Evolutionary conservation across 2,113 vertebrate species (phyloP).

Genomic region (Irena cyanogastra): DNA sequence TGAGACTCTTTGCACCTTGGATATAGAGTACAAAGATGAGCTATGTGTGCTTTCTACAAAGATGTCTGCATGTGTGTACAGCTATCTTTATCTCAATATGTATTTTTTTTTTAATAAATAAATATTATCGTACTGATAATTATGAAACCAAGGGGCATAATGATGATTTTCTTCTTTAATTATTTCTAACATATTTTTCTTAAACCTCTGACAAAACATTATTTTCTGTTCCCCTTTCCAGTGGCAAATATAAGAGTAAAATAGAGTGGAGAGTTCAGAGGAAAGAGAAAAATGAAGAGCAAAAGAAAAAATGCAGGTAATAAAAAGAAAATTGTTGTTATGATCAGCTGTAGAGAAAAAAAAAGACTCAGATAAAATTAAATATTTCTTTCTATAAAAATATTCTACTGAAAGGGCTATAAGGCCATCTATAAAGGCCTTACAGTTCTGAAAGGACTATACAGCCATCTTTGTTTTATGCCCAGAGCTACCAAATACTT

Average conservation of each 20-base stretch:
- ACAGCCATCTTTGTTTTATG: neutral
- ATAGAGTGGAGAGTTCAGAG: neutral
- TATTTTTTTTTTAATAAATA: neutral
- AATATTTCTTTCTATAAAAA: neutral
- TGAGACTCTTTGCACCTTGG: neutral
- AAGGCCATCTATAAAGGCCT: neutral
- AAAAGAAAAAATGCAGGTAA: neutral
- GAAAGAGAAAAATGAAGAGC: neutral
- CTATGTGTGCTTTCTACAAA: neutral
- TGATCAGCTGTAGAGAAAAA: neutral
- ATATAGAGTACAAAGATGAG: neutral
- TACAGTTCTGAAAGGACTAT: too few species aligned
- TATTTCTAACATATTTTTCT: neutral
- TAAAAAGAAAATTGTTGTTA: neutral
- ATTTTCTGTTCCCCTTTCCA: neutral
- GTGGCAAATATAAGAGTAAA: neutral
- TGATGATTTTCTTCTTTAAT: neutral
- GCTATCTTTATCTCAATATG: neutral
- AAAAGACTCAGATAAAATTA: fast-evolving
- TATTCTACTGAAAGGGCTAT: neutral
- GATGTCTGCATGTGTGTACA: fast-evolving
- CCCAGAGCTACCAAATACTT: neutral
- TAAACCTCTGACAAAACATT: neutral
- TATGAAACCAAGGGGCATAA: neutral
- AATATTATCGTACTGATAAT: neutral